Evolutionary conservation across 2,888 invertebrate genomes (phyloP), one percentile per base, ranked within the genome.

Genomic region (Rhimphoctona megacephalus): DNA sequence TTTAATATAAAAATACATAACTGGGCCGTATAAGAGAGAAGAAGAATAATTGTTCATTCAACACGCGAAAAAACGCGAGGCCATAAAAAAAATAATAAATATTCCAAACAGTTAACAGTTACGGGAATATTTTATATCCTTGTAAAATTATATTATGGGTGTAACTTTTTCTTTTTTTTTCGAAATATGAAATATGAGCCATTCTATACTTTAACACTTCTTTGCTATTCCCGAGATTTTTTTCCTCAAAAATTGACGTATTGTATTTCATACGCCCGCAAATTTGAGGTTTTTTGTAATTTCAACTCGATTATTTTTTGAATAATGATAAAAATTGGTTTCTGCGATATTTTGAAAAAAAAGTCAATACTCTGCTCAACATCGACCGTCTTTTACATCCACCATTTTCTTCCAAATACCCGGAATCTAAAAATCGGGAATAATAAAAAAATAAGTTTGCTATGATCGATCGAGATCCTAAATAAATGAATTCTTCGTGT

Each of bases 11-110:
- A 57, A 57, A 57, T 11, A 22, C 25, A 57, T 2, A 57, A 57
- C 57, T 11, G 11, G 11, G 57, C 2, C 57, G 2, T 57, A 57
- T 57, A 57, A 57, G 57, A 57, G 57, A 25, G 57, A 57, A 57
- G 25, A 57, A 22, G 57, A 57, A 57, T 57, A 57, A 57, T 57
- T 57, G 57, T 57, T 57, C 57, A 57, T 57, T 57, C 57, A 57
- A 57, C 11, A 2, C 25, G 57, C 57, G 57, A 57, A 57, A 57
- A 57, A 57, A 57, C 19, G 11, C 57, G 9, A 22, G 5, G 25
- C 25, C 22, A 57, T 57, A 57, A 57, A 57, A n/a, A 52, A 57
- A 57, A 25, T 57, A 57, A 25, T 22, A 22, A 57, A 25, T 57
- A 57, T 57, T 57, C 57, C 57, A 25, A 57, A 25, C 9, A 25